Conservation (phyloP, 2,113 vertebrate genomes). For the Colistium nudipinnis region DNA sequence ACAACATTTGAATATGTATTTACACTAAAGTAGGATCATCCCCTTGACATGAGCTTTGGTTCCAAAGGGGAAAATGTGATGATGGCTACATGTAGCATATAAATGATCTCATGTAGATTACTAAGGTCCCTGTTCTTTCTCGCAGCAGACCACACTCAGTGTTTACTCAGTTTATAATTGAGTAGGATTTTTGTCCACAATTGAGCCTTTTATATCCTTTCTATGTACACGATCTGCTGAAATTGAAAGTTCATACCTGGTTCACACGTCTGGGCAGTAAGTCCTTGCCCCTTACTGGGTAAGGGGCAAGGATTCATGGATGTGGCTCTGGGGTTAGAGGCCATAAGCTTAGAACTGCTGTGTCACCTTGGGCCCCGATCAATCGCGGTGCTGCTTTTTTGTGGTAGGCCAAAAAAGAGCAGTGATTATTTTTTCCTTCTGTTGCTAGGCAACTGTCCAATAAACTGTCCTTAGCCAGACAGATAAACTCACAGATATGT, state of each 20-base stretch:
- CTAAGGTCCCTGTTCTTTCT: not conserved
- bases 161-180: not conserved
- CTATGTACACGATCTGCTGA: not conserved
- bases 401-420: not conserved
- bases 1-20: slow-evolving; percentile 28
- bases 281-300: not conserved
- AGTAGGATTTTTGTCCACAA: not conserved
- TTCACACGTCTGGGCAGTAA: not conserved
- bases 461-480: not conserved
- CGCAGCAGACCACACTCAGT: not conserved
- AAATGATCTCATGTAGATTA: not conserved
- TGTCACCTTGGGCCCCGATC: not conserved
- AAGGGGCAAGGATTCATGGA: not conserved
- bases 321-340: not conserved
- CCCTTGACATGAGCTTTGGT: slow-evolving; percentile 6
- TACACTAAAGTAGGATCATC: slow-evolving; percentile 17
- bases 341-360: not conserved
- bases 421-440: not conserved
- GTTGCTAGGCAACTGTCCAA: not conserved
- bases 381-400: not conserved
- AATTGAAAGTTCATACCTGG: not conserved
- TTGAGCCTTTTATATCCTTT: not conserved
- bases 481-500: slow-evolving; percentile 1
- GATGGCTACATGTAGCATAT: not conserved
- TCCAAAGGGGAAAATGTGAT: not conserved